These are phyloP conservation scores for Meloe dianella DNA, from an alignment of 2,888 invertebrate species.

Conservation along the genomic window DNA sequence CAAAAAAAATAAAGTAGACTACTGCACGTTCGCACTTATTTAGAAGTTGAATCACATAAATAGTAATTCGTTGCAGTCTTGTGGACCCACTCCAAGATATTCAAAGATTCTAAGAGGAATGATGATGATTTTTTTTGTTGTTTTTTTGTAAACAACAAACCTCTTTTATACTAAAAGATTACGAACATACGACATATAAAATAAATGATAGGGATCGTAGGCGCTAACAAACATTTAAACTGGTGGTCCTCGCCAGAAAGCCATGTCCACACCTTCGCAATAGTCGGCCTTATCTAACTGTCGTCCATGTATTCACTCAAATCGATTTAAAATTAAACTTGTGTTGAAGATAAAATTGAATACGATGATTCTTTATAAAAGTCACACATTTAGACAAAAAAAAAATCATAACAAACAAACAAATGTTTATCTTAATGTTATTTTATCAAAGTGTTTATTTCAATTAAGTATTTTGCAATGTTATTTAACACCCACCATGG, in stretches of 20 bases:
- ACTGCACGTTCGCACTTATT: too few relatives aligned
- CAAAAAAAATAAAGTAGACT: too few relatives aligned
- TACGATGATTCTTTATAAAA: conserved; percentile 48
- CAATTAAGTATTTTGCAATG: conserved; percentile 59
- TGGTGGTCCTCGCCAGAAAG: conserved; percentile 30
- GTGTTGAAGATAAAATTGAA: conserved; percentile 54
- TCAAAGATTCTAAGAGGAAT: background rate
- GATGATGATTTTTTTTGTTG: background rate
- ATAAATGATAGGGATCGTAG: conserved; percentile 18
- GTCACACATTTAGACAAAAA: background rate
- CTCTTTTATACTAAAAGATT: background rate
- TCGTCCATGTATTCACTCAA: conserved; percentile 55
- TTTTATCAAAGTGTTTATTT: conserved; percentile 53
- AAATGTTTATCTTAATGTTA: conserved; percentile 58
- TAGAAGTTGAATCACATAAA: too few relatives aligned
- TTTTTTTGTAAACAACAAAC: background rate
- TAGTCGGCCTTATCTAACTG: conserved; percentile 52
- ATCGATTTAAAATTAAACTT: conserved; percentile 61
- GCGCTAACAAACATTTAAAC: conserved; percentile 25
- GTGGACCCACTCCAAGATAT: too few relatives aligned
- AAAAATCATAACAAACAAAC: too few relatives aligned
- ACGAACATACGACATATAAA: background rate
- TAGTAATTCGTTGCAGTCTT: too few relatives aligned
- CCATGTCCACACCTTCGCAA: conserved; percentile 34
- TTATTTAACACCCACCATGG: conserved; percentile 47